Conservation (phyloP, 2,113 vertebrate species). For the Carettochelys insculpta region DNA sequence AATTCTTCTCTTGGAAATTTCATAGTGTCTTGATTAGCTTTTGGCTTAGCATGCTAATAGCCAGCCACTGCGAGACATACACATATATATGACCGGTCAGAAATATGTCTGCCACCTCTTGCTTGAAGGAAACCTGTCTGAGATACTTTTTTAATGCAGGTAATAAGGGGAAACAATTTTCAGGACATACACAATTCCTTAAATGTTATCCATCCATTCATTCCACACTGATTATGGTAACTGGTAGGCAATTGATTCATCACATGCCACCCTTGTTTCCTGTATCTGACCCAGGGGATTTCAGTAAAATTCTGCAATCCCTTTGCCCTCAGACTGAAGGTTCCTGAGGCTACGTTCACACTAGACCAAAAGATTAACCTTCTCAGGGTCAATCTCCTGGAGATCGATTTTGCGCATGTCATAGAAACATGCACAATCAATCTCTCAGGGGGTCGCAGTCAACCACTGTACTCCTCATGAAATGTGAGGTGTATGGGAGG, state of each 20-base stretch:
- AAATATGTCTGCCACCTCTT: background rate
- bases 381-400: no score
- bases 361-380: no score
- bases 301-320: background rate
- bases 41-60: background rate
- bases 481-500: no score
- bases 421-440: no score
- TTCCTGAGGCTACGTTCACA: background rate
- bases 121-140: background rate
- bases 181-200: background rate
- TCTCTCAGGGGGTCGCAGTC: no score
- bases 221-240: background rate
- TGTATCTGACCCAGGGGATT: background rate
- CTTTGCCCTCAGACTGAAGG: background rate
- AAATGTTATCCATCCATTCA: background rate
- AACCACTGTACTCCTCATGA: no score
- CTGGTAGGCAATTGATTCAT: background rate
- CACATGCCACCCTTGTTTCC: background rate
- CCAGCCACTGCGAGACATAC: background rate
- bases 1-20: background rate
- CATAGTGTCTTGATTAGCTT: background rate
- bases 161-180: no score
- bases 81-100: background rate
- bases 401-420: no score
- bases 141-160: no score